Percentiles rank a stretch among this genome's conserved stretches.
Conservation (phyloP, 2,888 invertebrate species). For the Watsonalla binaria region DNA sequence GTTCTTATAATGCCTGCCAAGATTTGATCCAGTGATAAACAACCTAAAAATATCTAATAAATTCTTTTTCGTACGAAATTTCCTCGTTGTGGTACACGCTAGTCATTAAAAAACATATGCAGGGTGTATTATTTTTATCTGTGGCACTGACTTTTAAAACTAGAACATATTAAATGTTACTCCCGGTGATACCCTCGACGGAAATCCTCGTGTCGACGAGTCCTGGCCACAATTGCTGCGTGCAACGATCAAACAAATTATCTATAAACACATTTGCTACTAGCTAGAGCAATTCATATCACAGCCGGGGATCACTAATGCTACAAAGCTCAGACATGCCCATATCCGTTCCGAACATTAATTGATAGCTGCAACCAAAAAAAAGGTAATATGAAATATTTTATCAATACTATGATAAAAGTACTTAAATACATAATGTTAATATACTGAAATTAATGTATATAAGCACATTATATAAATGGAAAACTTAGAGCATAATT, state of each 20-base stretch:
- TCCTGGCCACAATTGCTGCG: slow-evolving; percentile 78
- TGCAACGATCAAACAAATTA: slow-evolving; percentile 66
- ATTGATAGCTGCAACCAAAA: slow-evolving; percentile 76
- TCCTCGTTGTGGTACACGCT: not conserved
- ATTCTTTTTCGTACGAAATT: slow-evolving; percentile 1
- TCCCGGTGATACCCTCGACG: slow-evolving; percentile 81
- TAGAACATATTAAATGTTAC: slow-evolving; percentile 66
- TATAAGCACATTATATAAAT: slow-evolving; percentile 7
- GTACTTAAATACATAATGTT: slow-evolving; percentile 12
- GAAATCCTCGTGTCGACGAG: slow-evolving; percentile 80
- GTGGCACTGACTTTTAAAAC: slow-evolving; percentile 20
- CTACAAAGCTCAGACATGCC: slow-evolving; percentile 73
- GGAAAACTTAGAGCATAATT: not conserved
- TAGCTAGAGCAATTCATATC: slow-evolving; percentile 65
- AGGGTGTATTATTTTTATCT: slow-evolving; percentile 2
- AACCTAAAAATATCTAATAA: not conserved
- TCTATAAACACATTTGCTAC: slow-evolving; percentile 48
- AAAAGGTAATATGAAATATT: slow-evolving; percentile 39
- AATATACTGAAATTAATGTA: slow-evolving; percentile 9
- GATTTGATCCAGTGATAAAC: too few relatives aligned
- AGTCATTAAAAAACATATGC: not conserved
- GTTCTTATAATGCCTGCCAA: too few relatives aligned
- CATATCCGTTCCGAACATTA: slow-evolving; percentile 76
- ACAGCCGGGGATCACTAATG: slow-evolving; percentile 68
- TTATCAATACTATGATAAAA: slow-evolving; percentile 14